A percentile compares a stretch with the other conserved stretches of the same genome.
phyloP scores from a whole-genome alignment of 2,888 invertebrate species.

The Drosophila parthenogenetica region DNA sequence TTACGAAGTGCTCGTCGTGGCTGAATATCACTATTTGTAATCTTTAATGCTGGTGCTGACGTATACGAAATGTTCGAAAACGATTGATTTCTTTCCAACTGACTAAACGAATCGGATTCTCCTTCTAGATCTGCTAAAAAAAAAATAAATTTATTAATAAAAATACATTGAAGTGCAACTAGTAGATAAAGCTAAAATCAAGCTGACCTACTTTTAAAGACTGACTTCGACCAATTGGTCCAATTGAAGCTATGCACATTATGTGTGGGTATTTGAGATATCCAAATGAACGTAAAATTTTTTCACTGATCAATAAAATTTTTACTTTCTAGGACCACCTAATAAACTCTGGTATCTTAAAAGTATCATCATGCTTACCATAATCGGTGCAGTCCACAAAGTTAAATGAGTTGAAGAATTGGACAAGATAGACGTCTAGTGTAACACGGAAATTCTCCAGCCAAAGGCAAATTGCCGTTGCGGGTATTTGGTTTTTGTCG shows the following conservation, averaged over 20 bases:
- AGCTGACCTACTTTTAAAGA: no score
- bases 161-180: no score
- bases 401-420: conserved; percentile 74
- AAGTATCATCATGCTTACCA: conserved; percentile 29
- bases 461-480: conserved; percentile 77
- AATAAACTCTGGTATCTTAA: neutral
- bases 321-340: no score
- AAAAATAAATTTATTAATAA: neutral
- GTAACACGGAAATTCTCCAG: conserved; percentile 73
- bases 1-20: conserved; percentile 70
- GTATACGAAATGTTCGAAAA: conserved; percentile 51
- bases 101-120: conserved; percentile 47
- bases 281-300: no score
- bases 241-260: no score
- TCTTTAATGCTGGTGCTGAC: conserved; percentile 27
- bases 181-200: no score
- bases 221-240: no score
- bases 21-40: conserved; percentile 28
- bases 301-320: no score
- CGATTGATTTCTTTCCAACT: conserved; percentile 49
- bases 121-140: conserved; percentile 38
- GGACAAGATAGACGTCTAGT: conserved; percentile 71
- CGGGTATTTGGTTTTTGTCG: conserved; percentile 18
- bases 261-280: no score
- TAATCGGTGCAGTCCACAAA: conserved; percentile 30